Conservation (phyloP, 2,888 invertebrate species). For the Parnassius smintheus region DNA sequence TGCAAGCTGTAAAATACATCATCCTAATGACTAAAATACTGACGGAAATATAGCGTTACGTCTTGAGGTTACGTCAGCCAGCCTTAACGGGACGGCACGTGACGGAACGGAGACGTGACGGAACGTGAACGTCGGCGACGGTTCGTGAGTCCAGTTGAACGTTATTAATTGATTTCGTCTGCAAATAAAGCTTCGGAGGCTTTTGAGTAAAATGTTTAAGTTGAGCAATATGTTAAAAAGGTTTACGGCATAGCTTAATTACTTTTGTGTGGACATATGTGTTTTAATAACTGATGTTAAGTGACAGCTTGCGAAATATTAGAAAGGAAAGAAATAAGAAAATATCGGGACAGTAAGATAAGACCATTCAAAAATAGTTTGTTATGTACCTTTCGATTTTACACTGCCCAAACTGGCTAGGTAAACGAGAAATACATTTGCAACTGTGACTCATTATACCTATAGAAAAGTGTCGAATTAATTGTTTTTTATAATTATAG, state of each 20-base stretch:
- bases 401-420: no score
- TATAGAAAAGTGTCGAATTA: no score
- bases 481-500: no score
- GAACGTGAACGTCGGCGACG: neutral
- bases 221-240: neutral
- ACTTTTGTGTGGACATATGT: no score
- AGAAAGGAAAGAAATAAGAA: no score
- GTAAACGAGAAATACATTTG: no score
- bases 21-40: conserved; percentile 2
- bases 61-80: neutral
- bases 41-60: conserved; percentile 1
- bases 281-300: no score
- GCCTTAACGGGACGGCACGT: conserved; percentile 5
- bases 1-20: neutral
- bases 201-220: neutral
- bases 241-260: neutral
- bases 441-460: no score
- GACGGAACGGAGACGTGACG: conserved; percentile 1
- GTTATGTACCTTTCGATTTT: no score
- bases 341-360: no score
- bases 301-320: no score
- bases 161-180: conserved; percentile 6
- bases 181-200: conserved; percentile 7
- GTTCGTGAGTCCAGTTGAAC: conserved; percentile 3
- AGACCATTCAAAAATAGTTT: no score